phyloP scores from a whole-genome alignment of 2,888 invertebrate genomes.

The Protophormia terraenovae region DNA sequence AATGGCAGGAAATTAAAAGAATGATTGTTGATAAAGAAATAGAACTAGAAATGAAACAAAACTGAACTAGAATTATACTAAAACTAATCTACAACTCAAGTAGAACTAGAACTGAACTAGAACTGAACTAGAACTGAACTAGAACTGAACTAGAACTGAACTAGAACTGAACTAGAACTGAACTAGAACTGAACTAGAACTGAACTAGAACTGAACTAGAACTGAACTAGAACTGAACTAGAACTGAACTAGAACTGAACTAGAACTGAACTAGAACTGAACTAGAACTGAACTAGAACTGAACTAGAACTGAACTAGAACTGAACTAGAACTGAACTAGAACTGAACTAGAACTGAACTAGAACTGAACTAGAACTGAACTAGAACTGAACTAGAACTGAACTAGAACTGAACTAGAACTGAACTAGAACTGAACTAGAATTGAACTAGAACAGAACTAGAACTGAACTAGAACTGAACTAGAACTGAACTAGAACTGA shows the following conservation, averaged over 20 bases:
- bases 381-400: not conserved
- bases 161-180: not conserved
- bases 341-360: not conserved
- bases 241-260: not conserved
- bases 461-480: not conserved
- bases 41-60: not conserved
- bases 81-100: not conserved
- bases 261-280: not conserved
- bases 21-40: not conserved
- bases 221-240: not conserved
- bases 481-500: too few relatives aligned
- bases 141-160: not conserved
- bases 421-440: not conserved
- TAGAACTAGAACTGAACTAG: not conserved
- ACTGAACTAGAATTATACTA: not conserved
- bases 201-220: not conserved
- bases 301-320: not conserved
- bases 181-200: not conserved
- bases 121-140: not conserved
- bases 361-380: not conserved
- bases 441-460: too few relatives aligned
- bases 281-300: not conserved
- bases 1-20: constrained; percentile 11
- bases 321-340: not conserved
- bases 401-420: not conserved